Base-by-base conservation (phyloP, 2,113 vertebrate genomes). In the Chionodraco myersi region DNA sequence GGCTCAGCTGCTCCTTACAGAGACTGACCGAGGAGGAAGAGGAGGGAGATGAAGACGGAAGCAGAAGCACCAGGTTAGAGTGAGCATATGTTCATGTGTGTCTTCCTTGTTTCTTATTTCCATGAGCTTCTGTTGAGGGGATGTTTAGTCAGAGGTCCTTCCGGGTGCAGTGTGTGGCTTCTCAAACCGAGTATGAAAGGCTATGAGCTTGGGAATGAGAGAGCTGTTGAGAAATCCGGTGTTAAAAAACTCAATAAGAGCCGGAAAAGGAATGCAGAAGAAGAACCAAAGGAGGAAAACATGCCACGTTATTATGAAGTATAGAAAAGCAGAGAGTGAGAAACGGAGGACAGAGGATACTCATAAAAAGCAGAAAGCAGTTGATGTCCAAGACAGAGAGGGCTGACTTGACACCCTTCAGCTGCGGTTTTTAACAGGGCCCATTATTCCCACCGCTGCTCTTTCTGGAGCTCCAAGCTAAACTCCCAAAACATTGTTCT, bases 1-100 rank as follows among this genome's bases (percentile, higher is more conserved):
- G 80, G 77, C 90, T 97, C 90, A 95, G 93, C 0, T 74, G 91
- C 83, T 95, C 91, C 70, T 89, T 99, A 67, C 95, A 88, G 88
- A 88, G 85, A 72, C 70, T 93, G 66, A 86, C 92, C 52, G 94
- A 96, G 90, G 94, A 94, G 59, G 82, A 86, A 72, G 85, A 91
- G 1, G 83, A 86, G 21, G 79, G 72, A 58, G 86, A 72, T 2
- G 60, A 34, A 61, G 81, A 65, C 51, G 9, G 78, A 49, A n/a
- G 49, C 63, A 16, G 62, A 23, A 73, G 72, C 74, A 69, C 47
- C 78, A 89, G 91, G 91, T 93, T 73, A 84, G 88, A 75, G 68
- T 58, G 49, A 82, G 63, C 68, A 72, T 52, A 79, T 79, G 64
- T 77, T 83, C 73, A 90, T 86, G 76, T 75, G 77, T 11, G 59